These are phyloP conservation scores for Lepus timidus DNA, from an alignment of 2,113 vertebrate species.

Conservation along the genomic window DNA sequence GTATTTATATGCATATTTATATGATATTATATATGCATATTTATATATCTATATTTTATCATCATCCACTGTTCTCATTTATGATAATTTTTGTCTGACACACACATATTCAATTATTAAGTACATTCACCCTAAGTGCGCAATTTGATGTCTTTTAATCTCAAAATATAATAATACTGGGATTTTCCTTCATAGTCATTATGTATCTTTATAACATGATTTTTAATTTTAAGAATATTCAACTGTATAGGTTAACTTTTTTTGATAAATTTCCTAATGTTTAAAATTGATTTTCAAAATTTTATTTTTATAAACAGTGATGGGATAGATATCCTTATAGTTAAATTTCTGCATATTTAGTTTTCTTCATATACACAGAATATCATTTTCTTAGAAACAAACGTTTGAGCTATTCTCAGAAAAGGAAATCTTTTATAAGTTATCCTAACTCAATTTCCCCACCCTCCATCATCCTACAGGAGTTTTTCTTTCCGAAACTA, in stretches of 20 bases:
- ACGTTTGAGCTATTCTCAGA: slow-evolving; percentile 1
- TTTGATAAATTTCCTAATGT: slow-evolving; percentile 7
- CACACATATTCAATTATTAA: neutral
- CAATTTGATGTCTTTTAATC: neutral
- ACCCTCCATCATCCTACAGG: neutral
- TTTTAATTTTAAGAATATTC: slow-evolving; percentile 23
- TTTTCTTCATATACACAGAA: slow-evolving; percentile 5
- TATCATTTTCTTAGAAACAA: slow-evolving; percentile 10
- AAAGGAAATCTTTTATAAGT: neutral
- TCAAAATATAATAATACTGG: neutral
- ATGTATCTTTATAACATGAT: neutral
- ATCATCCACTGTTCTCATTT: neutral
- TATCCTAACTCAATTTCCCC: neutral
- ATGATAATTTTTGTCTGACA: neutral
- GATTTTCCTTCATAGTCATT: neutral
- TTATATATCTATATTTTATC: neutral
- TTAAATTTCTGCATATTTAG: neutral
- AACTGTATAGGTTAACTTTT: neutral
- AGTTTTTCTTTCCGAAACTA: neutral
- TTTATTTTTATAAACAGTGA: slow-evolving; percentile 40
- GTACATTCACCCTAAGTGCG: neutral
- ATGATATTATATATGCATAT: too few relatives aligned
- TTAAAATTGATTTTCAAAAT: neutral
- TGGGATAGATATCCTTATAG: neutral
- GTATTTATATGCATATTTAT: too few relatives aligned